Evolutionary conservation across 2,113 vertebrate species (phyloP), one percentile per base, ranked within the genome.

Genomic region (Antennarius striatus): DNA sequence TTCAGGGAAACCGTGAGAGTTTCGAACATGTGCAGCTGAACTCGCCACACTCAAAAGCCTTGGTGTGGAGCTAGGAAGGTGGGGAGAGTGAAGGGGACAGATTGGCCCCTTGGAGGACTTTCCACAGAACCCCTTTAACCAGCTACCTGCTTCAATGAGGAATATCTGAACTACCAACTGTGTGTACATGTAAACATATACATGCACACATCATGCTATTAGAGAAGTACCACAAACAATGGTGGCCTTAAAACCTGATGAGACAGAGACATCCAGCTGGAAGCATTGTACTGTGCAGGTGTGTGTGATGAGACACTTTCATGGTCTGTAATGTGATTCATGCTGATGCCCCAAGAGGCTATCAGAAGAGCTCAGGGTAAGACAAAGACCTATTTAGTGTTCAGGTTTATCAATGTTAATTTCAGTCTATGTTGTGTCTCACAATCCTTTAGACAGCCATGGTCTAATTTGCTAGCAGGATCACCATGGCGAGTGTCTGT

Each of bases 11-110:
- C 60, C 93, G 95, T 75, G 94, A 96, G 74, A 81, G 86, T 83
- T 96, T 95, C 79, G 97, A 98, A 89, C 96, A 96, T 17, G 94
- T 98, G 86, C 98, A 98, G 65, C 90, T 98, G 74, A 98, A 97
- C 90, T 95, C 95, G 6, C 95, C 96, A 64, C 94, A 95, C 83
- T 93, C 96, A 68, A 96, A 98, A 91, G 94, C 94, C 82, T 83
- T 92, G 79, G 90, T 93, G 16, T 93, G 93, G 92, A 92, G 92
- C 79, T 93, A 92, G 56, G 77, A 10, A 10, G 28, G 54, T 16
- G 7, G 50, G 36, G 42, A 22, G 46, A 63, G 49, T n/a, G 58
- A 7, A 66, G 66, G 64, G 69, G 48, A 32, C 62, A 62, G 70
- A 52, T 51, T 4, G 8, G 22, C 67, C 45, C 77, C 68, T 74